A percentile compares a stretch with the other conserved stretches of the same genome.
These are phyloP conservation scores for Abrostola tripartita DNA, from an alignment of 2,888 invertebrate genomes.

Conservation along the genomic window DNA sequence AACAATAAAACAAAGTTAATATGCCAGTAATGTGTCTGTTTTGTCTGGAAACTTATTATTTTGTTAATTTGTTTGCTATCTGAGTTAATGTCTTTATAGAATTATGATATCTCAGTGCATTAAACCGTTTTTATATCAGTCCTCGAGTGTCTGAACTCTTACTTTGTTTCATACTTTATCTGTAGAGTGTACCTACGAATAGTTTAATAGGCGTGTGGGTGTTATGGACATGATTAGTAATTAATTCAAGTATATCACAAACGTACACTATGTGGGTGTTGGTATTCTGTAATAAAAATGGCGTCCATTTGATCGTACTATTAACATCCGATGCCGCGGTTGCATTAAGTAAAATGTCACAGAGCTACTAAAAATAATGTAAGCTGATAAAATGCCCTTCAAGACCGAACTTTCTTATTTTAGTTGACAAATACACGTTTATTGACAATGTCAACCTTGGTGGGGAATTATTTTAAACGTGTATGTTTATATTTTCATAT, in stretches of 20 bases:
- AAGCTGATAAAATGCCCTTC: slow-evolving; percentile 20
- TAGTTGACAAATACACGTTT: not conserved
- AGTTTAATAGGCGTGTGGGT: slow-evolving; percentile 66
- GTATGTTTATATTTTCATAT: not conserved
- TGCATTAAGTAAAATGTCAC: slow-evolving; percentile 71
- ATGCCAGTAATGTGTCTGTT: slow-evolving; percentile 57
- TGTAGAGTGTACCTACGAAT: slow-evolving; percentile 37
- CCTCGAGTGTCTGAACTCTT: slow-evolving; percentile 55
- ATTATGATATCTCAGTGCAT: slow-evolving; percentile 53
- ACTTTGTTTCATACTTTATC: slow-evolving; percentile 53
- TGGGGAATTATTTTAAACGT: not conserved
- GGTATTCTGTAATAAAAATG: slow-evolving; percentile 81
- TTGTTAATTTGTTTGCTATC: slow-evolving; percentile 62
- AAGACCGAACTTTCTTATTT: slow-evolving; percentile 1
- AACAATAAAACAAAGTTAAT: slow-evolving; percentile 48
- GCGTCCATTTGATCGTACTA: slow-evolving; percentile 74
- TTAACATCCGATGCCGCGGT: slow-evolving; percentile 65
- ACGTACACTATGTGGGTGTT: slow-evolving; percentile 68
- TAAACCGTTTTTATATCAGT: slow-evolving; percentile 58
- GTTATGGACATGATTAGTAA: slow-evolving; percentile 70
- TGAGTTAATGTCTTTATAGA: slow-evolving; percentile 50
- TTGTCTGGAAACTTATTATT: slow-evolving; percentile 64
- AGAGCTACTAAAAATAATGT: slow-evolving; percentile 55
- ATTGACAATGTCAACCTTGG: not conserved
- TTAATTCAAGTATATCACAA: slow-evolving; percentile 78